Evolutionary conservation across 1,140 invertebrate genomes (phyloP).

Genomic region (Leptinotarsa defecta): DNA sequence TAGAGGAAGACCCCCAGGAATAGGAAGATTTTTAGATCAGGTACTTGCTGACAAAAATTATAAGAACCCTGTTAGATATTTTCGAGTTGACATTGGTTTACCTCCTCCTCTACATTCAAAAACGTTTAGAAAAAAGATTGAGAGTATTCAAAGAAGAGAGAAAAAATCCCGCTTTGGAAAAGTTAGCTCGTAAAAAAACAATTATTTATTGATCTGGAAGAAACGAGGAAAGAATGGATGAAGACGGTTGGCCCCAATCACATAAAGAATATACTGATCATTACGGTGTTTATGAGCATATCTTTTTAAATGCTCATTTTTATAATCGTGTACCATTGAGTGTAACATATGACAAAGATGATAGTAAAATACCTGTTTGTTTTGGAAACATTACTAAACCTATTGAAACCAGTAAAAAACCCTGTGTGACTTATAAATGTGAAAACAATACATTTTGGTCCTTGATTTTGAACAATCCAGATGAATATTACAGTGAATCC

Average conservation of each 20-base stretch:
- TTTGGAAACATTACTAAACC: slow-evolving; percentile 84
- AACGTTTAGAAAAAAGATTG: slow-evolving; percentile 58
- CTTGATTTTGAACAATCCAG: slow-evolving; percentile 82
- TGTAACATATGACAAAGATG: slow-evolving; percentile 61
- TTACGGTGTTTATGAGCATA: slow-evolving; percentile 86
- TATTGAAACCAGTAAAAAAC: slow-evolving; percentile 66
- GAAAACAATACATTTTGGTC: slow-evolving; percentile 77
- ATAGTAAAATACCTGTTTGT: slow-evolving; percentile 65
- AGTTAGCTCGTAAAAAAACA: slow-evolving; percentile 60
- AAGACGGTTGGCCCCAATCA: slow-evolving; percentile 65
- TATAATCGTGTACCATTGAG: slow-evolving; percentile 72
- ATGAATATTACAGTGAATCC: slow-evolving; percentile 80
- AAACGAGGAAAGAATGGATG: slow-evolving; percentile 73
- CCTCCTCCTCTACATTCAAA: slow-evolving; percentile 54
- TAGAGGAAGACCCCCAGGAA: slow-evolving; percentile 71
- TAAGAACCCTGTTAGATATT: slow-evolving; percentile 62
- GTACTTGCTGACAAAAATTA: slow-evolving; percentile 65
- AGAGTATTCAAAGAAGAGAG: slow-evolving; percentile 62
- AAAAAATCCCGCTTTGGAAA: slow-evolving; percentile 66
- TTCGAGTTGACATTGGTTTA: slow-evolving; percentile 70
- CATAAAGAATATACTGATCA: slow-evolving; percentile 78
- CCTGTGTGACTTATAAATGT: slow-evolving; percentile 68
- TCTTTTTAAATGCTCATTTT: slow-evolving; percentile 91
- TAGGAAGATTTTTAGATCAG: slow-evolving; percentile 67
- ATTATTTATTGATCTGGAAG: slow-evolving; percentile 62